Percentiles rank a stretch among this genome's conserved stretches.
Conservation (phyloP, 2,888 invertebrate genomes). For the Taenaris catops region DNA sequence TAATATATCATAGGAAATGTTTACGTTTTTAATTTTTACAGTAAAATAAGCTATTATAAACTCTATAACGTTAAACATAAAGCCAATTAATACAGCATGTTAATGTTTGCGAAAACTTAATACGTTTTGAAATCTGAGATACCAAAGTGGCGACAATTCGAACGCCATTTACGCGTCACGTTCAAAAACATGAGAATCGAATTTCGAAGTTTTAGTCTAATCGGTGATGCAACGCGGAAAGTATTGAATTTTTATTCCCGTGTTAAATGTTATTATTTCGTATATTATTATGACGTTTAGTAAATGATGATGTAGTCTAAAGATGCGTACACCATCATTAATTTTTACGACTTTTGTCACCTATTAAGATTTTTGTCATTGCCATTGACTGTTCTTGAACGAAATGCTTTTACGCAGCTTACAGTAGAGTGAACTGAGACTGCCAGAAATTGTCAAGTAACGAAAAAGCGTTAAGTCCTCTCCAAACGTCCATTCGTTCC, state of each 20-base stretch:
- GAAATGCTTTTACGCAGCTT: too few relatives aligned
- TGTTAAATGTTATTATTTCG: too few relatives aligned
- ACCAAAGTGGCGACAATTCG: constrained; percentile 57
- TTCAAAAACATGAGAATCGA: constrained; percentile 71
- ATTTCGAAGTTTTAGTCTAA: constrained; percentile 52
- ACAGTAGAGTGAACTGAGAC: too few relatives aligned
- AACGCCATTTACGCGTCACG: constrained; percentile 47
- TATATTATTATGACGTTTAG: too few relatives aligned
- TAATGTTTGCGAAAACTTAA: constrained; percentile 23
- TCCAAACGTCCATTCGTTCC: too few relatives aligned
- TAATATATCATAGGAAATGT: constrained; percentile 5
- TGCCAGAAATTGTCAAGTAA: too few relatives aligned
- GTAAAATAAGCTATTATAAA: constrained; percentile 21
- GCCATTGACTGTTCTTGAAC: too few relatives aligned
- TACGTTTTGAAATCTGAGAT: constrained; percentile 47
- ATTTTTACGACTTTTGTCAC: too few relatives aligned
- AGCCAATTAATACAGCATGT: not conserved
- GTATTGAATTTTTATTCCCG: constrained; percentile 24
- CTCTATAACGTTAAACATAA: constrained; percentile 18
- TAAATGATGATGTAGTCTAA: too few relatives aligned
- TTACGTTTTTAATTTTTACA: not conserved
- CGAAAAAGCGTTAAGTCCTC: too few relatives aligned
- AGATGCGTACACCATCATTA: too few relatives aligned
- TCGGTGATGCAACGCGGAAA: constrained; percentile 38
- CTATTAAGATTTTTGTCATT: too few relatives aligned